These are phyloP conservation scores for Neotragus moschatus DNA, from an alignment of 2,113 vertebrate genomes.

Conservation along the genomic window DNA sequence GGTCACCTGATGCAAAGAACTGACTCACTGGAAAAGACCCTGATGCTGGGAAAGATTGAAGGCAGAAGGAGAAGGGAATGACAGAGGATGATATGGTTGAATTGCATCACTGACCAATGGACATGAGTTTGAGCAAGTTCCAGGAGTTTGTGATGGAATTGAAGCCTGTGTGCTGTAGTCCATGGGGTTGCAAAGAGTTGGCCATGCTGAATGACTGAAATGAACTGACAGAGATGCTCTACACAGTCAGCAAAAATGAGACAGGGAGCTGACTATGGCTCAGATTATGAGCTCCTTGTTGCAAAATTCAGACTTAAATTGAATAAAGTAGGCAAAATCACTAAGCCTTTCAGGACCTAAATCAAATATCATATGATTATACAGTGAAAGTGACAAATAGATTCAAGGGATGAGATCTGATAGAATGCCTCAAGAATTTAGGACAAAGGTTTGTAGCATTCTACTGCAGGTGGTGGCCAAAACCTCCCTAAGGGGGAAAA, in stretches of 20 bases:
- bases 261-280: background rate
- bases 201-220: background rate
- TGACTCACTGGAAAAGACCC: background rate
- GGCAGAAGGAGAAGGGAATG: background rate
- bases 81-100: background rate
- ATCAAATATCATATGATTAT: background rate
- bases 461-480: background rate
- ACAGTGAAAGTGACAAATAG: background rate
- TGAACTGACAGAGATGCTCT: background rate
- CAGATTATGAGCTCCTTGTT: background rate
- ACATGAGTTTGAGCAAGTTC: background rate
- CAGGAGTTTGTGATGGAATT: background rate
- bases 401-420: background rate
- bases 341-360: background rate
- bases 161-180: background rate
- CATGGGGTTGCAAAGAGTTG: background rate
- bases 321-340: background rate
- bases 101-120: background rate
- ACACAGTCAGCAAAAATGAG: background rate
- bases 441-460: background rate
- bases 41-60: background rate
- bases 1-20: background rate
- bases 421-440: background rate
- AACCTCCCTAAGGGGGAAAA: background rate
- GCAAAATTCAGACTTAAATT: background rate